Base-by-base conservation (phyloP, 2,888 invertebrate species). In the Crepidodera aurea region DNA sequence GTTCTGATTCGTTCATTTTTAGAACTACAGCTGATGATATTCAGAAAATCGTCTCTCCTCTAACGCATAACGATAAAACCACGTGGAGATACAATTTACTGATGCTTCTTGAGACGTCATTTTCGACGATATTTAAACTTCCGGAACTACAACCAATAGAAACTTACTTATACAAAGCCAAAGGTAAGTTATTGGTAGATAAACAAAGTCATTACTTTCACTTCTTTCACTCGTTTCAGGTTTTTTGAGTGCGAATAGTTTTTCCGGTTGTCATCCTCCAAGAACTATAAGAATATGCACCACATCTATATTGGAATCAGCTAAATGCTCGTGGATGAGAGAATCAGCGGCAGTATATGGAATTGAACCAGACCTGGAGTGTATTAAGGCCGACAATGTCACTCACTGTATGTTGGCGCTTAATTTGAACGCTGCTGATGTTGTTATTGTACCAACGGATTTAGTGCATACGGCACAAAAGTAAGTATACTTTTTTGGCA, bases 311-410 rank as follows among this genome's bases (percentile, higher is more conserved):
- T 79, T 89, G 0, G 92, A 91, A 72, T 86, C 86, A 64, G 84
- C 87, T 51, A 95, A 95, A 75, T 96, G 96, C 76, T 85, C 88
- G 0, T 91, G 91, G 87, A 77, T 94, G 73, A 85, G 88, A 61
- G 90, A 91, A 69, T 90, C 90, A 0, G 88, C 90, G 0, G 84
- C 87, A 0, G 90, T 91, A 1, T 88, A 90, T 71, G 91, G 93
- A 0, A 83, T 93, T 0, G 85, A 90, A 65, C 96, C 96, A 0
- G 88, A 89, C 10, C 81, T 97, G 13, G 90, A 91, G 66, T 97
- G 96, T 75, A 81, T 88, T 5, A 82, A 86, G 67, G 86, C 88
- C 1, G 80, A 81, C 1, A 85, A 83, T 66, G 78, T 84, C 2
- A 84, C 85, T 5, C 86, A 85, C 10, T 95, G 95, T 73, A 84